Conservation (phyloP, 1,140 invertebrate species). For the Archegozetes longisetosus region DNA sequence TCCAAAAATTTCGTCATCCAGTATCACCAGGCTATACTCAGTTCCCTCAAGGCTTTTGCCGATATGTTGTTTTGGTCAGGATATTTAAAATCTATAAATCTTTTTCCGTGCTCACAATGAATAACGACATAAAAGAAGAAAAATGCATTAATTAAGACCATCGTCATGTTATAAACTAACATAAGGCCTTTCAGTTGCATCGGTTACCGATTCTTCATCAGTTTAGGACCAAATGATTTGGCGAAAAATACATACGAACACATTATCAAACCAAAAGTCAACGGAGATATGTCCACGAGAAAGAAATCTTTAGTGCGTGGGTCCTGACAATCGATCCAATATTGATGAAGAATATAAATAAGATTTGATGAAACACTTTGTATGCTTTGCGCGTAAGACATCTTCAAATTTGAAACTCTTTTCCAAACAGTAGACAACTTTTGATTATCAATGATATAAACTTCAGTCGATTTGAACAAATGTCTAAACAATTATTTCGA, state of each 20-base stretch:
- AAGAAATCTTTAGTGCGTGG: slow-evolving; percentile 13
- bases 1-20: slow-evolving; percentile 32
- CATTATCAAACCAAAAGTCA: slow-evolving; percentile 2
- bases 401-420: too few relatives aligned
- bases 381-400: too few relatives aligned
- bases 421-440: too few relatives aligned
- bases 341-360: neutral
- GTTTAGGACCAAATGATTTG: slow-evolving; percentile 49
- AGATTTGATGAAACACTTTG: too few relatives aligned
- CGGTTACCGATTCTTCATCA: slow-evolving; percentile 71
- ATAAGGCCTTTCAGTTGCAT: slow-evolving; percentile 51
- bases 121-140: neutral
- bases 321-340: slow-evolving; percentile 15
- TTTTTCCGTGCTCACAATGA: slow-evolving; percentile 20
- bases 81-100: slow-evolving; percentile 10
- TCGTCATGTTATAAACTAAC: slow-evolving; percentile 52
- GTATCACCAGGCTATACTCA: slow-evolving; percentile 36
- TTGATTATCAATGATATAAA: too few relatives aligned
- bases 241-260: slow-evolving; percentile 62
- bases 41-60: slow-evolving; percentile 21
- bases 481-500: too few relatives aligned
- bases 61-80: neutral
- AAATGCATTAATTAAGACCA: slow-evolving; percentile 20
- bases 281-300: slow-evolving; percentile 12
- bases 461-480: too few relatives aligned